A percentile compares a stretch with the other conserved stretches of the same genome.
Conservation (phyloP, 2,797 vertebrate species). For the Rhincodon typus region DNA sequence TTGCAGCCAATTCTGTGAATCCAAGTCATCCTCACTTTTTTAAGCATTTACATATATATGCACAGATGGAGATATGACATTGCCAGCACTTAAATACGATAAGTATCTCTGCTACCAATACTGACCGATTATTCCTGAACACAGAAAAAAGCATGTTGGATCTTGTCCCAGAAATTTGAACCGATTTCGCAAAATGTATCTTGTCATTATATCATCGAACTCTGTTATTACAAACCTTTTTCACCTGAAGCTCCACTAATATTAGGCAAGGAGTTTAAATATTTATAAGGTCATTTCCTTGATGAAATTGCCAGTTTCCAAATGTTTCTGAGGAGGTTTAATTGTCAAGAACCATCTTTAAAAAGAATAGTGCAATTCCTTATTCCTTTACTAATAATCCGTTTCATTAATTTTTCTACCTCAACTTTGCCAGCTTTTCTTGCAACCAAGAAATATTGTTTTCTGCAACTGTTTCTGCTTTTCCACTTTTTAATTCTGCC, state of each 20-base stretch:
- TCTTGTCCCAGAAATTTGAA: conserved; percentile 14
- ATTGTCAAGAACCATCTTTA: neutral
- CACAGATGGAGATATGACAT: neutral
- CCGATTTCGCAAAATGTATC: neutral
- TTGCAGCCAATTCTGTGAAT: neutral
- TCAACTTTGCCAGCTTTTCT: neutral
- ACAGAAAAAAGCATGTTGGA: conserved; percentile 13
- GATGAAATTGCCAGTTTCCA: neutral
- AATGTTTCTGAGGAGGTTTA: neutral
- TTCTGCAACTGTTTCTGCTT: neutral
- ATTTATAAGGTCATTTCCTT: neutral
- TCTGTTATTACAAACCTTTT: neutral
- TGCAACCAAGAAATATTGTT: neutral
- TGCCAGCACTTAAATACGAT: neutral
- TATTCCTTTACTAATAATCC: neutral
- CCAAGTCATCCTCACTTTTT: too few species aligned
- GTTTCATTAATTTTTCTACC: neutral
- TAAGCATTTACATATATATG: neutral
- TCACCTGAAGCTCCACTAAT: neutral
- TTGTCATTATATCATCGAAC: neutral
- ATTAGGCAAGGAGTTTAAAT: neutral
- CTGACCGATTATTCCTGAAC: neutral
- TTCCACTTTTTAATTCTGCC: neutral
- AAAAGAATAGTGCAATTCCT: neutral
- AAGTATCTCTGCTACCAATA: neutral